Evolutionary conservation across 2,113 vertebrate species (phyloP).

Genomic region (sheep (Ovis aries)): DNA sequence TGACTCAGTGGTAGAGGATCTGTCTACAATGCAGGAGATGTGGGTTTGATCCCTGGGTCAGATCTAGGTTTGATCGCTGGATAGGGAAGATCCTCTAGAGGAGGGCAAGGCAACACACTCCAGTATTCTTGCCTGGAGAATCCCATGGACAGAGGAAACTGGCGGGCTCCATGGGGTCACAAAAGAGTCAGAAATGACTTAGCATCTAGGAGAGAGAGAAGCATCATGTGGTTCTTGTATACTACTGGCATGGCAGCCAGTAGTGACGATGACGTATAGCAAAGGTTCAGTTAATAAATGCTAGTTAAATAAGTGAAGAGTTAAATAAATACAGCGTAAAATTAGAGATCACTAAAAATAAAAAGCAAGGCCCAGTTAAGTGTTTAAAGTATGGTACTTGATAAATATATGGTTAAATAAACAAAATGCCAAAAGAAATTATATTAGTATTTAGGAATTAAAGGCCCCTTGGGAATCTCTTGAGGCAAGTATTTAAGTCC

Average conservation of each 20-base stretch:
- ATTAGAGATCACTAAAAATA: neutral
- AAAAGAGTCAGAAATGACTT: neutral
- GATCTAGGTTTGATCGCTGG: neutral
- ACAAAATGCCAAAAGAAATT: neutral
- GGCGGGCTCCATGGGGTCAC: rapidly evolving
- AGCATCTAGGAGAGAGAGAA: neutral
- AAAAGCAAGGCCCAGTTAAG: neutral
- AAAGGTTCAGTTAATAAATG: neutral
- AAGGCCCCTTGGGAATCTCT: neutral
- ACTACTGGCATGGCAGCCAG: neutral
- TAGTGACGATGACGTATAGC: too few relatives aligned
- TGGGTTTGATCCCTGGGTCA: neutral
- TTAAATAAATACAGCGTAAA: neutral
- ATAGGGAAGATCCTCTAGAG: neutral
- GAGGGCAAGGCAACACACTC: neutral
- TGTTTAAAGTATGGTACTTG: neutral
- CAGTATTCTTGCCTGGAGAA: neutral
- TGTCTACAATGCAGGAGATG: neutral
- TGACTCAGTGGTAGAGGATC: neutral
- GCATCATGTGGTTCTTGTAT: neutral
- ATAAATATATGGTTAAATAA: neutral
- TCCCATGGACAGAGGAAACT: neutral
- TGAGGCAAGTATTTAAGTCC: neutral
- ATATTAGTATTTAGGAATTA: neutral
- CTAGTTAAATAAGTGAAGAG: neutral